phyloP scores from a whole-genome alignment of 2,888 invertebrate species.

The Rhyacophila evoluta region DNA sequence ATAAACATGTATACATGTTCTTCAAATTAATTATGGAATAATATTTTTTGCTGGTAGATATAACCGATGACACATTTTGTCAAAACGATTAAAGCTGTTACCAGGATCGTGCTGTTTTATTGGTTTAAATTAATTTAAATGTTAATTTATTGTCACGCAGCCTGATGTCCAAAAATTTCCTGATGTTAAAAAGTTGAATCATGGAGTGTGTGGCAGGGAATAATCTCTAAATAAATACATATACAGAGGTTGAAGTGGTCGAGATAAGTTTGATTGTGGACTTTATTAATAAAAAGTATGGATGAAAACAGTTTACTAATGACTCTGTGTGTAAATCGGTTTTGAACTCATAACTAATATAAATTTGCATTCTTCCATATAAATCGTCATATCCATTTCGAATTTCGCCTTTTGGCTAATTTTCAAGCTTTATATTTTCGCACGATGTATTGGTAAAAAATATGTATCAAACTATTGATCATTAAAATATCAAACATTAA shows the following conservation, averaged over 20 bases:
- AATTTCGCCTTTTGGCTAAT: no score
- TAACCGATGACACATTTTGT: background rate
- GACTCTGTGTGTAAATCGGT: background rate
- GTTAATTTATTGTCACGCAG: constrained; percentile 27
- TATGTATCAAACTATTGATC: no score
- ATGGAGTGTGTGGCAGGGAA: constrained; percentile 36
- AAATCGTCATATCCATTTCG: no score
- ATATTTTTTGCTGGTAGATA: background rate
- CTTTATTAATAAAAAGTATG: background rate
- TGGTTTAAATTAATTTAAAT: constrained; percentile 34
- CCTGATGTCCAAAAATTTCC: background rate
- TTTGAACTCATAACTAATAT: no score
- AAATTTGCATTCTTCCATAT: no score
- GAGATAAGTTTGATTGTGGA: no score
- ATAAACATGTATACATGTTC: background rate
- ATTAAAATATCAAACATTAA: no score
- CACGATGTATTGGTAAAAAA: no score
- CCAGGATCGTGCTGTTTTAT: constrained; percentile 34
- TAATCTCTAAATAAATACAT: background rate
- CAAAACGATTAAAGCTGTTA: background rate
- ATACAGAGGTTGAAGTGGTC: background rate
- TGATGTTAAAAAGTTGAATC: background rate
- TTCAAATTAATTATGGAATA: background rate
- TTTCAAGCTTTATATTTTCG: no score
- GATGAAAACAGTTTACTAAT: background rate